Evolutionary conservation across 2,888 invertebrate species (phyloP).

Genomic region (Tiliacea citrago): DNA sequence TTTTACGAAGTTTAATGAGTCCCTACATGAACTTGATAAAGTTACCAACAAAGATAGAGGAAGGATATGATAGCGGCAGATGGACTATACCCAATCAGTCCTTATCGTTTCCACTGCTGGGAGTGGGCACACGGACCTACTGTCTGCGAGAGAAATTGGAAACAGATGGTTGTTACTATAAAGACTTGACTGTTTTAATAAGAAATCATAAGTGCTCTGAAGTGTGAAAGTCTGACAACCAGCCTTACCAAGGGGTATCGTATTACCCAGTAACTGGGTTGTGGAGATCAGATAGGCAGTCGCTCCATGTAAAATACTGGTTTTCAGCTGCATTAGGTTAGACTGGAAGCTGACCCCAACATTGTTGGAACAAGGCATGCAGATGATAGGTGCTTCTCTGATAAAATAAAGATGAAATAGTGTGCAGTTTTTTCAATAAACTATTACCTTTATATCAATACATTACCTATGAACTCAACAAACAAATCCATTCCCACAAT

Average conservation of each 20-base stretch:
- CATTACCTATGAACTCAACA: background rate
- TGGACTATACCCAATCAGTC: background rate
- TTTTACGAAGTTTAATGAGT: background rate
- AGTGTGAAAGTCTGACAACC: no score
- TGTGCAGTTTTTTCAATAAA: background rate
- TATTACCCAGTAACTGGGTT: no score
- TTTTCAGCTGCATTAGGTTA: no score
- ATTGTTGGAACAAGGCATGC: no score
- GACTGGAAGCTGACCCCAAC: no score
- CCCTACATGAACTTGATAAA: background rate
- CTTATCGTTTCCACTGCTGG: background rate
- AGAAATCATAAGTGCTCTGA: background rate
- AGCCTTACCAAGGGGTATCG: no score
- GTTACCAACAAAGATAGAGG: background rate
- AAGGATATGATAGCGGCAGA: background rate
- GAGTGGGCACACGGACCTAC: background rate
- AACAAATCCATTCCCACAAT: background rate
- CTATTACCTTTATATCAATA: background rate
- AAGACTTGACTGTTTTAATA: background rate
- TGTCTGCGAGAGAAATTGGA: background rate
- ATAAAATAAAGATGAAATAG: background rate
- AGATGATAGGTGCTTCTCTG: no score
- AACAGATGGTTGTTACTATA: background rate
- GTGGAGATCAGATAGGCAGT: no score
- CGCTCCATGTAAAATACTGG: no score